Evolutionary conservation across 2,113 vertebrate genomes (phyloP), one percentile per base, ranked within the genome.

Genomic region (Neomonachus schauinslandi): DNA sequence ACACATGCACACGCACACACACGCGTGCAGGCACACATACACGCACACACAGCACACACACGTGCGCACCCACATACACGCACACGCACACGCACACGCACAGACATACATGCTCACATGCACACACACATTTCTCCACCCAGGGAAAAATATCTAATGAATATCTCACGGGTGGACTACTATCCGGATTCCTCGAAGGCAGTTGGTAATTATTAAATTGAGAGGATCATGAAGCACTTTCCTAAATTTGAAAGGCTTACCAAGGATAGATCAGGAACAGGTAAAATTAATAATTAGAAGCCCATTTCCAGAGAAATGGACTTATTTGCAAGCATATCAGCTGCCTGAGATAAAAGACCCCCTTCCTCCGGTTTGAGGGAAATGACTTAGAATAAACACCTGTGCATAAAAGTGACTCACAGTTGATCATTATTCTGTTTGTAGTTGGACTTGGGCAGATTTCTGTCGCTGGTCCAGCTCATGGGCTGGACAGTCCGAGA

Each of bases 231-330:
- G 96, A 98, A 98, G 94, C 96, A 96, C 98, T 98, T 98, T 98
- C 97, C 98, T 98, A 97, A 98, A 98, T 98, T 96, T 97, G 98
- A 98, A 98, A 98, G 98, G 98, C 98, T 97, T 98, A 98, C 98
- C 98, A 97, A 98, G 98, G 98, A 97, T 97, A 98, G 98, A 98
- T 98, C 97, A 95, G 98, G 98, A 98, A 95, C 98, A 98, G 97
- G 97, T 96, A 94, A 98, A 98, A 98, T 98, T 98, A 98, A 98
- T 98, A 98, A 97, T 98, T 98, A 95, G 97, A 97, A 98, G 97
- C 98, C 98, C 98, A 98, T 99, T 98, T 99, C 98, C 97, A 97
- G 98, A 98, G 98, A 98, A 98, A 98, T 98, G 98, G 98, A 97
- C 98, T 98, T 98, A 98, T 96, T 98, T 98, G 98, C 97, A 97